Percentiles rank a stretch among this genome's conserved stretches.
Conservation (phyloP, 2,797 vertebrate species). For the Rhinophrynus dorsalis region DNA sequence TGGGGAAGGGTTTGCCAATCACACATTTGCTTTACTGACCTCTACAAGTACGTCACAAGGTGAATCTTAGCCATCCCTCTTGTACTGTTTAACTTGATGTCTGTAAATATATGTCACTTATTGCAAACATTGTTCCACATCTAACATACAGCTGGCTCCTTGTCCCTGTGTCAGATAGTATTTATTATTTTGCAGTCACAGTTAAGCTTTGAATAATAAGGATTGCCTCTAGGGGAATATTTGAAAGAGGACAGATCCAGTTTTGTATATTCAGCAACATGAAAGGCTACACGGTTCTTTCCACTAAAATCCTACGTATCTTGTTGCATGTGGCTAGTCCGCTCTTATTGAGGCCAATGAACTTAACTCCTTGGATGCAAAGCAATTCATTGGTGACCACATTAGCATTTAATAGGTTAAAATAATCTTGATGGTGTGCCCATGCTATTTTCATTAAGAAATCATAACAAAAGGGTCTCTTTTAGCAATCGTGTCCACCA, state of each 20-base stretch:
- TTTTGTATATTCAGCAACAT: conserved; percentile 57
- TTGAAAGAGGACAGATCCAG: conserved; percentile 54
- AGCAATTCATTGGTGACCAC: no score
- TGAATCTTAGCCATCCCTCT: conserved; percentile 9
- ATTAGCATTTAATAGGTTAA: no score
- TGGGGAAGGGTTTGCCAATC: no score
- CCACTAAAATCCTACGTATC: conserved; percentile 54
- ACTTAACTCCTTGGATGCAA: conserved; percentile 58
- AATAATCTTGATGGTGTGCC: conserved; percentile 59
- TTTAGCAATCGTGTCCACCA: conserved; percentile 50
- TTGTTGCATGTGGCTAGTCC: conserved; percentile 55
- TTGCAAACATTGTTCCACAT: conserved; percentile 54
- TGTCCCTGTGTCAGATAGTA: conserved; percentile 56
- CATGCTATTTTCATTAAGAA: conserved; percentile 56
- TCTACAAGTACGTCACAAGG: not conserved
- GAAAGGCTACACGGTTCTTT: conserved; percentile 54
- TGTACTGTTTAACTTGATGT: conserved; percentile 23
- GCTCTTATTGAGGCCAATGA: conserved; percentile 61
- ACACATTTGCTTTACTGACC: conserved; percentile 21
- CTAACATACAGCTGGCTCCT: conserved; percentile 52
- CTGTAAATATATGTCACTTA: conserved; percentile 24
- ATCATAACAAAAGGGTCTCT: conserved; percentile 53
- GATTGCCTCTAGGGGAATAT: conserved; percentile 58
- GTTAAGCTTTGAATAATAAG: conserved; percentile 63
- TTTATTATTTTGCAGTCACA: conserved; percentile 54